Evolutionary conservation across 1,140 invertebrate species (phyloP), one percentile per base, ranked within the genome.

Genomic region (Hyles euphorbiae): DNA sequence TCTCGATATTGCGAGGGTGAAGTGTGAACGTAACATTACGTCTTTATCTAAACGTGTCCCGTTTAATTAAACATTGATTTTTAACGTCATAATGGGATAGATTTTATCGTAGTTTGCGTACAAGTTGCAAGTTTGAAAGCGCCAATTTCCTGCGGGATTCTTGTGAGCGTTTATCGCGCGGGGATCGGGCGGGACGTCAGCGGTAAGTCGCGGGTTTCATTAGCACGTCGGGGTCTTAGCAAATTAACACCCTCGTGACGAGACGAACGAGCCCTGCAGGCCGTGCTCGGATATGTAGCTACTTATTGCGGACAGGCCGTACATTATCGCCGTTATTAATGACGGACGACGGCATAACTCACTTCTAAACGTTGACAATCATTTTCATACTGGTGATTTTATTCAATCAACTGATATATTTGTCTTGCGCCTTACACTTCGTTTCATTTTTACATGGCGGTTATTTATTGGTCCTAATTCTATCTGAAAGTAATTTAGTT

Each of bases 221-320:
- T 88, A 88, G 76, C 75, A 74, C 70, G 76, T 33, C 50, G 53
- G 71, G 72, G 74, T 76, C 78, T 88, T 83, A 81, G 78, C 82
- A 81, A 88, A 88, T 88, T 88, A 88, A 85, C 85, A 78, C 83
- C 79, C 83, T 82, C 72, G 65, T 66, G 70, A 77, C 61, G 68
- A 68, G 66, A 67, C 63, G 58, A 61, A 69, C 65, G 62, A 68
- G 64, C 67, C 22, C 71, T 60, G 59, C 32, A 49, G 40, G 48
- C 40, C n/a, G 52, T 47, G 48, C 54, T 48, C 48, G 34, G 45
- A 58, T 54, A 56, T 53, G 63, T 63, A 60, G 54, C 59, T 56
- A 64, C 62, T 63, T 57, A 63, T 56, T 68, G 60, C 64, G 61
- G 60, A 70, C 69, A 63, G 54, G 58, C 64, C 63, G 64, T 65